phyloP scores from a whole-genome alignment of 2,888 invertebrate genomes.

The Protophormia terraenovae region DNA sequence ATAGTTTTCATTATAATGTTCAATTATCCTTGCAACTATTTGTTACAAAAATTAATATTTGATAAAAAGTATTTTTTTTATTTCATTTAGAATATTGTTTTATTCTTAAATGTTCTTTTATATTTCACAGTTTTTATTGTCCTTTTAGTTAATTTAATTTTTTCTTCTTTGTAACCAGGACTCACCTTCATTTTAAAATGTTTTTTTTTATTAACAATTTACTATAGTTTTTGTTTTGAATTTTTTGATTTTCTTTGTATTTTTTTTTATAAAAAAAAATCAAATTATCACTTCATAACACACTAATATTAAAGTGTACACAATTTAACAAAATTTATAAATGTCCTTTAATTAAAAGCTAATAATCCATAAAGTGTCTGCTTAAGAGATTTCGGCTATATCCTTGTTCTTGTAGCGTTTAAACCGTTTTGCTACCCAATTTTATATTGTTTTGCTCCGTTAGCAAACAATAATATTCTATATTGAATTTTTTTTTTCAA shows the following conservation, averaged over 20 bases:
- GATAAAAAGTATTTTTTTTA: too few relatives aligned
- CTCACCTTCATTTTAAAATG: conserved; percentile 73
- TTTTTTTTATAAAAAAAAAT: background rate
- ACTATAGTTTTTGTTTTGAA: background rate
- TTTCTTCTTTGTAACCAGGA: conserved; percentile 44
- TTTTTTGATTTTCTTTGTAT: background rate
- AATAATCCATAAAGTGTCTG: conserved; percentile 55
- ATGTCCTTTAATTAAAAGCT: conserved; percentile 49
- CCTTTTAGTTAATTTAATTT: conserved; percentile 39
- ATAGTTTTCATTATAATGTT: too few relatives aligned
- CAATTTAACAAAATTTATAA: background rate
- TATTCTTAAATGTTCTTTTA: too few relatives aligned
- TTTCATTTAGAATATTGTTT: too few relatives aligned
- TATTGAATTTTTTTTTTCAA: background rate
- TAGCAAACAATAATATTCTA: background rate
- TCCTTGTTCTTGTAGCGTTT: conserved; percentile 46
- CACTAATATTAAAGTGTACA: conserved; percentile 5
- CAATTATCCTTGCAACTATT: too few relatives aligned
- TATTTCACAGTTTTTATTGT: too few relatives aligned
- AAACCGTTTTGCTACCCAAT: background rate
- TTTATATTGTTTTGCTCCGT: conserved; percentile 10
- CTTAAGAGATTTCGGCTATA: background rate
- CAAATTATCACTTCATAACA: conserved; percentile 22
- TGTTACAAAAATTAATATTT: too few relatives aligned
- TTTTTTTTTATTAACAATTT: conserved; percentile 24